Evolutionary conservation across 2,797 vertebrate genomes (phyloP), one percentile per base, ranked within the genome.

Genomic region (Hemitrygon akajei): DNA sequence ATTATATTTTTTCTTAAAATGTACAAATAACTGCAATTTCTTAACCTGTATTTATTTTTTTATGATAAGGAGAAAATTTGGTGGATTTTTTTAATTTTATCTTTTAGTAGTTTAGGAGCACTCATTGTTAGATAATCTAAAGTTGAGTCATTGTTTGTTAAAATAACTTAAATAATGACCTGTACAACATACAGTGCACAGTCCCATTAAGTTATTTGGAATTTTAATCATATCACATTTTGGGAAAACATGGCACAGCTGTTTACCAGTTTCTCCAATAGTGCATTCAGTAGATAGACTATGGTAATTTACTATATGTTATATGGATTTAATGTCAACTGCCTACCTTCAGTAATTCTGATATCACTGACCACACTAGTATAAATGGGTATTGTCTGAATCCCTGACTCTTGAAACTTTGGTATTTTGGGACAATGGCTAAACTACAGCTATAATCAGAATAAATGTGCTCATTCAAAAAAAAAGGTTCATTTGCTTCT

Each of bases 381-480:
- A 0, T 93, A 94, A 40, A 94, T 86, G 40, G 94, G 66, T 82
- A 14, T 60, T 6, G 0, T 0, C 93, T 82, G 63, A 93, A 80
- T 84, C 94, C 91, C 94, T 92, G 4, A 77, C 69, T 93, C 91
- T 93, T 73, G 22, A 93, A 93, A 93, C 69, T 93, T 76, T 76
- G 91, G 40, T 93, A 69, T 94, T 34, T 0, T 37, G 71, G 69
- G 58, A 75, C 0, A 76, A 81, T 91, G 14, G 77, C 56, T 60
- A 87, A 76, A 79, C 71, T 69, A 4, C 37, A 94, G 25, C 80
- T 94, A 76, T 37, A 0, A 69, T 81, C 6, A 3, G 94, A 95
- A 94, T 94, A 91, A 94, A 94, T 20, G 7, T 58, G 80, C 16
- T 84, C 37, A 93, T 80, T 94, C 86, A 47, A 79, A 94, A 94